Conservation (phyloP, 2,797 vertebrate genomes). For the Gephyroberyx darwinii region DNA sequence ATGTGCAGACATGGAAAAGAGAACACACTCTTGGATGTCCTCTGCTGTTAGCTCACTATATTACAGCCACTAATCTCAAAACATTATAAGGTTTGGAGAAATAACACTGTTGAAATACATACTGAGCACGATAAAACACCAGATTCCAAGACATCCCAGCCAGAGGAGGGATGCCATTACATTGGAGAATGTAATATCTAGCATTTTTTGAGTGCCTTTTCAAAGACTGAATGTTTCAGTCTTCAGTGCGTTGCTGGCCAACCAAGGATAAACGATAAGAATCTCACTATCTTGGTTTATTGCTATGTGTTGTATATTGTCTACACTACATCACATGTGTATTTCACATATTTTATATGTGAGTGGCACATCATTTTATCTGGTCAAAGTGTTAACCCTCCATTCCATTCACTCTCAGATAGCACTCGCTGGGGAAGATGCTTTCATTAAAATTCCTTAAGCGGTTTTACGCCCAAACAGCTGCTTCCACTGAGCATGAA, state of each 20-base stretch:
- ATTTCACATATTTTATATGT: slow-evolving; percentile 13
- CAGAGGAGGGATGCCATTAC: neutral
- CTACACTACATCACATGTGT: neutral
- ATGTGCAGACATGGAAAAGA: slow-evolving; percentile 43
- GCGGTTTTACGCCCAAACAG: slow-evolving; percentile 35
- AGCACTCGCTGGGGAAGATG: slow-evolving; percentile 54
- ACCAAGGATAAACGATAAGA: slow-evolving; percentile 79
- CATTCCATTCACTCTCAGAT: slow-evolving; percentile 26
- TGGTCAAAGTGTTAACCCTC: slow-evolving; percentile 50
- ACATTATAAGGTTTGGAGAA: slow-evolving; percentile 6
- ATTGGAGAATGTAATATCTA: slow-evolving; percentile 1
- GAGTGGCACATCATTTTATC: slow-evolving; percentile 36
- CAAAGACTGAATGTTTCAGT: slow-evolving; percentile 28
- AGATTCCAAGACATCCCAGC: neutral
- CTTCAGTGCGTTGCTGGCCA: slow-evolving; percentile 82
- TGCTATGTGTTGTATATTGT: slow-evolving; percentile 1
- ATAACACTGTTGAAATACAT: slow-evolving; percentile 3
- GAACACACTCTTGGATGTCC: slow-evolving; percentile 57
- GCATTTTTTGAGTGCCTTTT: slow-evolving; percentile 25
- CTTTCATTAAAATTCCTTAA: slow-evolving; percentile 77
- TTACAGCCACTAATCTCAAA: slow-evolving; percentile 40
- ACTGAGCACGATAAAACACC: neutral
- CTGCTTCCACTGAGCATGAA: slow-evolving; percentile 44
- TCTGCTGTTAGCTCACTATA: slow-evolving; percentile 60
- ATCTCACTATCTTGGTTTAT: slow-evolving; percentile 24